Percentiles rank a stretch among this genome's conserved stretches.
Evolutionary conservation across 1,140 invertebrate genomes (phyloP).

Genomic region (Leptestheria dahalacensis): DNA sequence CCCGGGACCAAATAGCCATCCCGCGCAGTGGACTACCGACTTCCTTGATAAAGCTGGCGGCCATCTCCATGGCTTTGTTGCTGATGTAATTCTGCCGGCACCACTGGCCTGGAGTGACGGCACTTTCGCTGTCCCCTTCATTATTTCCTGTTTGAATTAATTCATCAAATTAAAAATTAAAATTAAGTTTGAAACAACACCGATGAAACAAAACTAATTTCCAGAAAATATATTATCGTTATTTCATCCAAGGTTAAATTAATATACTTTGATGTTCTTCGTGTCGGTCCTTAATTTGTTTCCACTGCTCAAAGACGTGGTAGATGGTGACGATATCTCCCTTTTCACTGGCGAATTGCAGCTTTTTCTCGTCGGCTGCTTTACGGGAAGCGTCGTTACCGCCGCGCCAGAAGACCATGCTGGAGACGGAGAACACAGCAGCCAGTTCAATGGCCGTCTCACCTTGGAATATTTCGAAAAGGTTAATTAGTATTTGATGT

Average conservation of each 20-base stretch:
- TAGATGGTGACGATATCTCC: neutral
- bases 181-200: too few relatives aligned
- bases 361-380: conserved; percentile 1
- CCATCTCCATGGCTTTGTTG: conserved; percentile 6
- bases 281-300: neutral
- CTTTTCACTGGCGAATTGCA: neutral
- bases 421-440: neutral
- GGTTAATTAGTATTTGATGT: neutral
- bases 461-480: neutral
- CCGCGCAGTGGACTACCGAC: neutral
- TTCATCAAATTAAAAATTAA: too few relatives aligned
- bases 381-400: neutral
- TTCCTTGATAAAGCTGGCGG: neutral
- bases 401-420: conserved; percentile 9
- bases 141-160: neutral
- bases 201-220: too few relatives aligned
- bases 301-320: neutral
- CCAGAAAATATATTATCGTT: too few relatives aligned
- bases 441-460: neutral
- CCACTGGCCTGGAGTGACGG: neutral
- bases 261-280: neutral
- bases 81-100: conserved; percentile 2
- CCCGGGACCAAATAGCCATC: neutral
- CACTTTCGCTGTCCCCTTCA: neutral
- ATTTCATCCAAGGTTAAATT: too few relatives aligned